Evolutionary conservation across 2,888 invertebrate genomes (phyloP).

Genomic region (Ctena decussata): DNA sequence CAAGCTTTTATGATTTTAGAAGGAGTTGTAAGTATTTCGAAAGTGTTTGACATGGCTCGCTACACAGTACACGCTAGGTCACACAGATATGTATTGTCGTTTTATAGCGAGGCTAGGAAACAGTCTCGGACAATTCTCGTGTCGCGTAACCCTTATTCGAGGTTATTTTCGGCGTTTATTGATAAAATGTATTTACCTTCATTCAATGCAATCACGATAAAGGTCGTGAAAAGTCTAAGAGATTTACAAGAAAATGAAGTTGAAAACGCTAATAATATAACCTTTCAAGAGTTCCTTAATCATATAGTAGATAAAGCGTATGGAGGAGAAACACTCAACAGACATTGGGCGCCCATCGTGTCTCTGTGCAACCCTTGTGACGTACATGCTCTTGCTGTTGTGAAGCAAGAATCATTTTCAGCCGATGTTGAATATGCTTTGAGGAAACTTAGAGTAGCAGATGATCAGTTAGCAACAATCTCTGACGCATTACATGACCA

Average conservation of each 20-base stretch:
- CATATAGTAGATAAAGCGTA: not conserved
- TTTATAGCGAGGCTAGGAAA: not conserved
- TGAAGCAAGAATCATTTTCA: constrained; percentile 38
- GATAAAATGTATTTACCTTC: constrained; percentile 31
- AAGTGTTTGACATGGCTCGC: not conserved
- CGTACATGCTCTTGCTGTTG: constrained; percentile 5
- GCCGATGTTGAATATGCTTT: constrained; percentile 25
- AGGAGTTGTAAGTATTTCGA: not conserved
- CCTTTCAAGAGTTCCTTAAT: constrained; percentile 40
- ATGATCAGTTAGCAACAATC: not conserved
- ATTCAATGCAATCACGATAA: not conserved
- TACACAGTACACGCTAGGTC: not conserved
- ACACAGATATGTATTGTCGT: not conserved
- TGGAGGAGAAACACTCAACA: not conserved
- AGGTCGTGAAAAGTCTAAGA: not conserved
- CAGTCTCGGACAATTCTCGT: constrained; percentile 25
- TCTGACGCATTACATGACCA: constrained; percentile 4
- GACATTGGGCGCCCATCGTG: constrained; percentile 39
- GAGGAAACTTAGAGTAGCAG: not conserved
- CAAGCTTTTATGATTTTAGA: constrained; percentile 32
- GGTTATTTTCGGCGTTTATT: constrained; percentile 41
- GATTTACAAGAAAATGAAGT: too few relatives aligned
- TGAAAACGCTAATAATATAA: not conserved
- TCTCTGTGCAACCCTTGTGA: constrained; percentile 37
- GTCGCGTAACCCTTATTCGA: constrained; percentile 48